Evolutionary conservation across 2,113 vertebrate species (phyloP).

Genomic region (Diglossa brunneiventris): DNA sequence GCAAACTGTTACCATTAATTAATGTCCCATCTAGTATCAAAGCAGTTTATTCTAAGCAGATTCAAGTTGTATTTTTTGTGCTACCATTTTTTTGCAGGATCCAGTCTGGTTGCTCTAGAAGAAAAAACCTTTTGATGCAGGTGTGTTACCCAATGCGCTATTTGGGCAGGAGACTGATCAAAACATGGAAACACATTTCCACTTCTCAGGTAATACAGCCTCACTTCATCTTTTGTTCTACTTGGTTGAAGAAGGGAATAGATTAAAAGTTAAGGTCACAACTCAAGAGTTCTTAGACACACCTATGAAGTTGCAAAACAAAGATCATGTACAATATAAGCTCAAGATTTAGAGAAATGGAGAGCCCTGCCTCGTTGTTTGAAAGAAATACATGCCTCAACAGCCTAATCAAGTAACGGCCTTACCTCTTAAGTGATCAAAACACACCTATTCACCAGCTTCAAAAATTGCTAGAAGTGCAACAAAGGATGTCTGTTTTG

Average conservation of each 20-base stretch:
- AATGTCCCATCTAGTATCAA: neutral
- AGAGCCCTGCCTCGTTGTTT: neutral
- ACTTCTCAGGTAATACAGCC: neutral
- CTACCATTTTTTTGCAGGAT: neutral
- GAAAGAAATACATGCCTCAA: neutral
- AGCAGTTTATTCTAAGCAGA: neutral
- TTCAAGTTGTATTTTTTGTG: neutral
- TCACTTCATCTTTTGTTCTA: neutral
- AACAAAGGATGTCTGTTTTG: neutral
- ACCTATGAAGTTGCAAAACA: neutral
- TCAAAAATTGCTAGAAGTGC: neutral
- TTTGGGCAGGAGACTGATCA: neutral
- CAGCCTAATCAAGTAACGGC: neutral
- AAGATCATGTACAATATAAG: accelerated
- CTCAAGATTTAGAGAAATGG: neutral
- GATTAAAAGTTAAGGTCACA: neutral
- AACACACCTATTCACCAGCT: neutral
- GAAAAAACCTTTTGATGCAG: neutral
- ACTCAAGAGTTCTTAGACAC: neutral
- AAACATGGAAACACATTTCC: neutral
- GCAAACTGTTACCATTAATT: neutral
- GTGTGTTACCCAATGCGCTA: neutral
- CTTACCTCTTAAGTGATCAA: neutral
- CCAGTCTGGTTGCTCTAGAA: neutral
- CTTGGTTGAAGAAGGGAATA: neutral